Evolutionary conservation across 2,113 vertebrate species (phyloP).

Genomic region (Silurus glanis): DNA sequence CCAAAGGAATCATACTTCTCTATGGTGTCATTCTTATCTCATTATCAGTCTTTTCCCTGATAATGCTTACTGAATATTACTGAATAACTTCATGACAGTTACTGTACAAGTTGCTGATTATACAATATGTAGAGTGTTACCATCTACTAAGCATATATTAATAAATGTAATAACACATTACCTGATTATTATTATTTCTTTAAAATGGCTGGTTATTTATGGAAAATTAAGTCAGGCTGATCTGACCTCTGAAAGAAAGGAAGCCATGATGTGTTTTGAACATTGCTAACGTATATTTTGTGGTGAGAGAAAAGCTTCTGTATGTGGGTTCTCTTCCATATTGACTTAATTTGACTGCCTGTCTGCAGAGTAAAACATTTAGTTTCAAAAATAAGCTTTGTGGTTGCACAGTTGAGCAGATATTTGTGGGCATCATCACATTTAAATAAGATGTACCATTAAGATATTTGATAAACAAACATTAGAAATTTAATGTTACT

Average conservation of each 20-base stretch:
- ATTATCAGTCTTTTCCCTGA: background rate
- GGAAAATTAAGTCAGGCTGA: background rate
- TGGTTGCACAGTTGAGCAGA: background rate
- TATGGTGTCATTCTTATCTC: background rate
- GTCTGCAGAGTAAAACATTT: constrained; percentile 31
- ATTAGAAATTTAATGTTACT: background rate
- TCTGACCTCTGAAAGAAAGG: background rate
- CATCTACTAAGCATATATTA: background rate
- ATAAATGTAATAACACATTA: background rate
- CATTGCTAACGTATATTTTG: constrained; percentile 54
- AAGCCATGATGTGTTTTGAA: constrained; percentile 36
- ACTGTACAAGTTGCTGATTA: background rate
- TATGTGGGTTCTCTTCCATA: constrained; percentile 45
- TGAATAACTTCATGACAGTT: background rate
- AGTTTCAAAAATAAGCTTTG: background rate
- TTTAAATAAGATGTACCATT: background rate
- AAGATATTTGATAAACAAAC: background rate
- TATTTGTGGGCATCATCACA: background rate
- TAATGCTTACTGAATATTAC: background rate
- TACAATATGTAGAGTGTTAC: background rate
- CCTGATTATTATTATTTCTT: background rate
- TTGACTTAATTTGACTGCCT: constrained; percentile 23
- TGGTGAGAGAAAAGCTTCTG: constrained; percentile 40
- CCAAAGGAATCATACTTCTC: background rate
- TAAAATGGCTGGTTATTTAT: background rate